Evolutionary conservation across 2,113 vertebrate species (phyloP).

Genomic region (Colistium nudipinnis): DNA sequence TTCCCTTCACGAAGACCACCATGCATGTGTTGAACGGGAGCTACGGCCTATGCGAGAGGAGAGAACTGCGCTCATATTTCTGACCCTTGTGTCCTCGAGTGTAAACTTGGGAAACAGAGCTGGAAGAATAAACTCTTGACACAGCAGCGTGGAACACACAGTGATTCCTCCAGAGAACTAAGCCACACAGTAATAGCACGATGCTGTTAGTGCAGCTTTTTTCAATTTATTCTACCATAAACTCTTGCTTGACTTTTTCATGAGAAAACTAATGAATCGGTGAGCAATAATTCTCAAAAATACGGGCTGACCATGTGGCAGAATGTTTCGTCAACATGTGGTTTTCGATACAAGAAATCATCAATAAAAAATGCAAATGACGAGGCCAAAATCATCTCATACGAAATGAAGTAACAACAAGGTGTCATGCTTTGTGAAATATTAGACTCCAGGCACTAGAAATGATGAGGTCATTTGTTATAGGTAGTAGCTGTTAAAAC

Average conservation of each 20-base stretch:
- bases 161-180: neutral
- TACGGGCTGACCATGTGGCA: neutral
- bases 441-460: constrained; percentile 2
- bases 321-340: neutral
- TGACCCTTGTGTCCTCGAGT: constrained; percentile 33
- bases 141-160: constrained; percentile 33
- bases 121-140: constrained; percentile 40
- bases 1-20: constrained; percentile 33
- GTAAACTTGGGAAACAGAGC: constrained; percentile 40
- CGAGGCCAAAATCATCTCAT: constrained; percentile 1
- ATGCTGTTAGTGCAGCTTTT: constrained; percentile 33
- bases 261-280: neutral
- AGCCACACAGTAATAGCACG: neutral
- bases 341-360: neutral
- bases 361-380: constrained; percentile 13
- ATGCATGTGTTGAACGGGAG: constrained; percentile 31
- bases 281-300: neutral
- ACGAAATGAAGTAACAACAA: neutral
- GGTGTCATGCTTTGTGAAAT: constrained; percentile 26
- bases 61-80: neutral
- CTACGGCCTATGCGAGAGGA: neutral
- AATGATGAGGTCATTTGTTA: constrained; percentile 70
- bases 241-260: constrained; percentile 7
- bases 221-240: neutral
- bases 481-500: constrained; percentile 51